Conservation (phyloP, 2,888 invertebrate species). For the Barypeithes pellucidus region DNA sequence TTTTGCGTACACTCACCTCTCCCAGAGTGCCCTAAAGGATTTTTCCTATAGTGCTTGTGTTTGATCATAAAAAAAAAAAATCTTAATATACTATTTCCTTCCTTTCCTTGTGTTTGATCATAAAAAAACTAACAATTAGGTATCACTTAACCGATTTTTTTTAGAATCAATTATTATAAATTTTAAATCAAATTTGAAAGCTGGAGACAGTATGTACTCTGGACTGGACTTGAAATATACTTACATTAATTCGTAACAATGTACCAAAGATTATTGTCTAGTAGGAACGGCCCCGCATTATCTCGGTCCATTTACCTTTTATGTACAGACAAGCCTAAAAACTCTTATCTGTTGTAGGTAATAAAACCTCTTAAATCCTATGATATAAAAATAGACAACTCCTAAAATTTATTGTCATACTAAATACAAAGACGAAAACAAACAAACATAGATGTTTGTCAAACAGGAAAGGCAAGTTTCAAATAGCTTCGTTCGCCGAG, state of each 20-base stretch:
- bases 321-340: constrained; percentile 38
- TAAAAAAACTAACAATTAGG: too few relatives aligned
- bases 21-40: too few relatives aligned
- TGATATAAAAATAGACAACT: constrained; percentile 42
- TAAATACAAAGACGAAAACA: constrained; percentile 32
- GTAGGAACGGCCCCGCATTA: constrained; percentile 6
- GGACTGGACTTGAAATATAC: too few relatives aligned
- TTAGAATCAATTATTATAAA: too few relatives aligned
- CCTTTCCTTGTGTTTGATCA: too few relatives aligned
- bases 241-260: background rate
- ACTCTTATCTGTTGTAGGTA: constrained; percentile 30
- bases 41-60: too few relatives aligned
- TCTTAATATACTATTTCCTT: too few relatives aligned
- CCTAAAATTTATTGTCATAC: constrained; percentile 41
- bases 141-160: too few relatives aligned
- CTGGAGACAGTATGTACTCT: too few relatives aligned
- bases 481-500: background rate
- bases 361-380: constrained; percentile 40
- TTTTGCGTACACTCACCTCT: too few relatives aligned
- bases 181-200: too few relatives aligned
- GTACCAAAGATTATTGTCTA: constrained; percentile 6
- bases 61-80: too few relatives aligned
- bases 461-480: constrained; percentile 40
- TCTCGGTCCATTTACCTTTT: constrained; percentile 37
- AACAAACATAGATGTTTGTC: constrained; percentile 32